Percentiles rank a stretch among this genome's conserved stretches.
Conservation (phyloP, 2,797 vertebrate species). For the Cynopterus sphinx region DNA sequence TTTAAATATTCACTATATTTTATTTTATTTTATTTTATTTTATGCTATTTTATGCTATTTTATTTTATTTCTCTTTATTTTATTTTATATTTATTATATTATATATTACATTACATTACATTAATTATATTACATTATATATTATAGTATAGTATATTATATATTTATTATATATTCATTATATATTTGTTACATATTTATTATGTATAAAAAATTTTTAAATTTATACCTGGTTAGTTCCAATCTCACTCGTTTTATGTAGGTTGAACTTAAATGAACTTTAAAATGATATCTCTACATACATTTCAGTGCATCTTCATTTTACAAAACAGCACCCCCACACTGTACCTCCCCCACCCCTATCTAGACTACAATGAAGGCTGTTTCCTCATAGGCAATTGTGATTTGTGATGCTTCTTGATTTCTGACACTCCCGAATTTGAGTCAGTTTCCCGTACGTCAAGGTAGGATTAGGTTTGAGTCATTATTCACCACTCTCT, state of each 20-base stretch:
- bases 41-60: no score
- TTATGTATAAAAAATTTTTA: background rate
- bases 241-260: background rate
- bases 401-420: background rate
- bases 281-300: background rate
- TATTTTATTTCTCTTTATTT: no score
- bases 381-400: background rate
- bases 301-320: background rate
- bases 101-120: no score
- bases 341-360: rapidly evolving
- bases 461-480: background rate
- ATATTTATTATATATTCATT: background rate
- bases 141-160: no score
- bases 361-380: background rate
- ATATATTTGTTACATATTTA: background rate
- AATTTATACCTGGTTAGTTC: background rate
- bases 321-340: background rate
- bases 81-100: no score
- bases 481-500: background rate
- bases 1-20: no score
- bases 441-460: background rate
- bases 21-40: no score
- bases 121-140: no score
- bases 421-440: background rate
- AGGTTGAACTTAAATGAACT: background rate